These are phyloP conservation scores for Pomacea maculata DNA, from an alignment of 1,140 invertebrate genomes.

Conservation along the genomic window DNA sequence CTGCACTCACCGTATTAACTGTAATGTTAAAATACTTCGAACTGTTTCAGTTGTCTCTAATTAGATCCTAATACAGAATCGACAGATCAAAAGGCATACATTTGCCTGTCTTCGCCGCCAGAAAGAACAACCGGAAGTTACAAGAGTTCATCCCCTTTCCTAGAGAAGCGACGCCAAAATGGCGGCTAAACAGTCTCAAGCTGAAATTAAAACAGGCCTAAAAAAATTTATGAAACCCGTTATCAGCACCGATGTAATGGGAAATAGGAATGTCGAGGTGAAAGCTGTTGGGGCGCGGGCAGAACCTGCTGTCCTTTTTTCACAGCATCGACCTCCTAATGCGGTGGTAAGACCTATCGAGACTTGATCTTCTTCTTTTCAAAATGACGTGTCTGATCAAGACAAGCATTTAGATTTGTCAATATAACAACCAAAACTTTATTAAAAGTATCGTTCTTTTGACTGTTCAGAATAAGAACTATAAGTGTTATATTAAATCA, in stretches of 20 bases:
- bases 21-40: no score
- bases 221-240: constrained; percentile 51
- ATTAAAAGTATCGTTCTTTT: no score
- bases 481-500: no score
- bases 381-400: constrained; percentile 15
- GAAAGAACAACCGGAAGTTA: not conserved
- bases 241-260: constrained; percentile 57
- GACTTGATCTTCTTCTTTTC: not conserved
- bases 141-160: constrained; percentile 13
- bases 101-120: not conserved
- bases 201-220: constrained; percentile 10
- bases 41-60: no score
- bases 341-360: constrained; percentile 28
- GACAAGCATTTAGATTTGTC: not conserved
- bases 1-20: no score
- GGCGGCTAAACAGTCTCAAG: constrained; percentile 32
- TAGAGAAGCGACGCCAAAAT: constrained; percentile 33
- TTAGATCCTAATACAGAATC: no score
- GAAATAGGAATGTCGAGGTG: constrained; percentile 58
- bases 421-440: no score
- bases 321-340: constrained; percentile 15
- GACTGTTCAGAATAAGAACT: no score
- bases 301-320: constrained; percentile 40
- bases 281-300: constrained; percentile 61
- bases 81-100: no score